A percentile compares a stretch with the other conserved stretches of the same genome.
Evolutionary conservation across 2,888 invertebrate genomes (phyloP).

Genomic region (Heliconius hortense): DNA sequence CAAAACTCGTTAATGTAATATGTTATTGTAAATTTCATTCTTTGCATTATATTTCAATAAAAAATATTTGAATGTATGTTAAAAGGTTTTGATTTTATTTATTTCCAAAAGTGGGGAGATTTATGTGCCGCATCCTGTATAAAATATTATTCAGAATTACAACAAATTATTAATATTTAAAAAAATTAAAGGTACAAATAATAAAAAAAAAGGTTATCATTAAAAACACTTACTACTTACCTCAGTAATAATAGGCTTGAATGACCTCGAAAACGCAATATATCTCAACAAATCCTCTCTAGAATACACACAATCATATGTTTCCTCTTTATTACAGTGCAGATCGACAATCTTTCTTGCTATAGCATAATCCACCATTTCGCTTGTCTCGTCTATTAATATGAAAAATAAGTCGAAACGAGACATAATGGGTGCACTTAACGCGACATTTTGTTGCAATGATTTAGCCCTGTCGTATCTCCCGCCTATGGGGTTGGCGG

Average conservation of each 20-base stretch:
- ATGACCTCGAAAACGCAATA: constrained; percentile 97
- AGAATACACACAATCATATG: constrained; percentile 90
- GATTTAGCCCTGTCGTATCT: constrained; percentile 97
- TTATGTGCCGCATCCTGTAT: too few relatives aligned
- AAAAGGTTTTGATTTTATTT: too few relatives aligned
- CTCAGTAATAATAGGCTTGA: constrained; percentile 93
- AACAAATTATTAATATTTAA: too few relatives aligned
- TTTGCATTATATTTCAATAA: too few relatives aligned
- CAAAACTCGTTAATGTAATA: too few relatives aligned
- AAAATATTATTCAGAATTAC: too few relatives aligned
- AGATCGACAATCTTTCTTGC: constrained; percentile 97
- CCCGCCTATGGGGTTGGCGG: constrained; percentile 99
- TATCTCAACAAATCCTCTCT: constrained; percentile 96
- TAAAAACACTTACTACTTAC: constrained; percentile 66
- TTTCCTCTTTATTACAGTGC: constrained; percentile 92
- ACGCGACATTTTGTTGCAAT: constrained; percentile 94
- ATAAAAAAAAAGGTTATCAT: not conserved
- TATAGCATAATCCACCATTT: constrained; percentile 97
- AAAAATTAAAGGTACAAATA: too few relatives aligned
- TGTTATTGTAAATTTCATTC: too few relatives aligned
- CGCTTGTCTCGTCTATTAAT: constrained; percentile 94
- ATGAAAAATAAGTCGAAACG: constrained; percentile 99
- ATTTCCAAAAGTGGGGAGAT: too few relatives aligned
- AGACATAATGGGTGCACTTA: constrained; percentile 99
- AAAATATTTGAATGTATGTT: too few relatives aligned